Conservation (phyloP, 1,140 invertebrate species). For the Drosophila sturtevanti region DNA sequence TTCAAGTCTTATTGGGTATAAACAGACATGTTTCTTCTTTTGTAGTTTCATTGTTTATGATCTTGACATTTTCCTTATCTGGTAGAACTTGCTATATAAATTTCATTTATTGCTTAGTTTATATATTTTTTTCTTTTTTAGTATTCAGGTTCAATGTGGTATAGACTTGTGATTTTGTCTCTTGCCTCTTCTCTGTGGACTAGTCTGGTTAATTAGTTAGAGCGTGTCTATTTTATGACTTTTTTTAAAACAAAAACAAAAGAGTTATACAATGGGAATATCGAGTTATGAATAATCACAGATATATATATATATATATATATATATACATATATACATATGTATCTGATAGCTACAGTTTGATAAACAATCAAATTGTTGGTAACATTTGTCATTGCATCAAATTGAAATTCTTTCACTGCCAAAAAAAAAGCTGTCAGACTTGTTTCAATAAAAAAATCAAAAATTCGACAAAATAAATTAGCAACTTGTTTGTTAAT, state of each 20-base stretch:
- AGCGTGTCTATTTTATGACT: slow-evolving; percentile 43
- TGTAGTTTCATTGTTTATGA: slow-evolving; percentile 52
- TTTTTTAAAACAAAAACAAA: slow-evolving; percentile 32
- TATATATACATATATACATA: not conserved
- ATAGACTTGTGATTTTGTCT: no score
- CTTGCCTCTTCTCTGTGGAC: slow-evolving; percentile 42
- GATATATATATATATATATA: not conserved
- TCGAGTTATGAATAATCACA: not conserved
- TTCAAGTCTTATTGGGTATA: not conserved
- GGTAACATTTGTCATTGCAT: slow-evolving; percentile 20
- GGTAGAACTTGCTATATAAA: slow-evolving; percentile 65
- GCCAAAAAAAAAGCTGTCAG: slow-evolving; percentile 55
- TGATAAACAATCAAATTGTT: not conserved
- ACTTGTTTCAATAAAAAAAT: slow-evolving; percentile 45
- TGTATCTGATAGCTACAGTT: not conserved
- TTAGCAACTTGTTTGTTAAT: slow-evolving; percentile 66
- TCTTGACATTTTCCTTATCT: slow-evolving; percentile 72
- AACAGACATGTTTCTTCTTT: slow-evolving; percentile 14
- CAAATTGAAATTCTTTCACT: slow-evolving; percentile 39
- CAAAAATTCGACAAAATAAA: slow-evolving; percentile 46
- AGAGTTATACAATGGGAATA: slow-evolving; percentile 28
- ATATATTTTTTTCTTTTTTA: no score
- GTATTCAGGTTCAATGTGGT: slow-evolving; percentile 2
- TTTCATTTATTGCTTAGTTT: slow-evolving; percentile 35
- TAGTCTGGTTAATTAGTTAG: slow-evolving; percentile 63